phyloP scores from a whole-genome alignment of 1,140 invertebrate species.

The Ganaspis sp. region DNA sequence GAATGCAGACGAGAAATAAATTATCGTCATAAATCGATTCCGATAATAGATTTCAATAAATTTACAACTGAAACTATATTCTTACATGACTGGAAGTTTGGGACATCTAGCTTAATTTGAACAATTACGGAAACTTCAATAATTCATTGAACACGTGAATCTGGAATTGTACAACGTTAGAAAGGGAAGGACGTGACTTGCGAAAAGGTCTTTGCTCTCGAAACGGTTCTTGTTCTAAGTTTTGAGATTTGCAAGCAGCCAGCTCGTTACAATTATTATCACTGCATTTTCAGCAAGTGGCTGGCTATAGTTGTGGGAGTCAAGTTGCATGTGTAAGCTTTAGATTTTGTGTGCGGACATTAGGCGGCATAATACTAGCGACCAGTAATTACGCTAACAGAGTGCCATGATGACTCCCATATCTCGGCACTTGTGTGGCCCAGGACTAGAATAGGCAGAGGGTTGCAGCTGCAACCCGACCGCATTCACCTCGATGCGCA shows the following conservation, averaged over 20 bases:
- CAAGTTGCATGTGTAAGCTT: background rate
- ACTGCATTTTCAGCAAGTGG: background rate
- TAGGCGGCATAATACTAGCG: conserved; percentile 7
- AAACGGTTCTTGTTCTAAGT: conserved; percentile 2
- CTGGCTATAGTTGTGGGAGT: background rate
- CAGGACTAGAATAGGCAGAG: background rate
- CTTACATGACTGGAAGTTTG: background rate
- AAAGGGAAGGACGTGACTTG: background rate
- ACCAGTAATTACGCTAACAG: conserved; percentile 1
- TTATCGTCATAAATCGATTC: no score
- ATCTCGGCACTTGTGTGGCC: background rate
- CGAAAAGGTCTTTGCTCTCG: background rate
- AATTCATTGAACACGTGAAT: conserved; percentile 3
- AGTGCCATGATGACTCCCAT: conserved; percentile 4
- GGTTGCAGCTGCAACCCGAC: background rate
- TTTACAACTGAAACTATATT: background rate
- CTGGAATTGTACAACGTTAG: background rate
- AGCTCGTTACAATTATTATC: conserved; percentile 2
- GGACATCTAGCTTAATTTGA: background rate
- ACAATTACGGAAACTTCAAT: conserved; percentile 1
- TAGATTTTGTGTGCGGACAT: conserved; percentile 11
- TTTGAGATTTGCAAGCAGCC: background rate
- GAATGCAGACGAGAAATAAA: no score
- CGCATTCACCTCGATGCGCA: conserved; percentile 18
- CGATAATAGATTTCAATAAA: background rate